Evolutionary conservation across 2,888 invertebrate species (phyloP), one percentile per base, ranked within the genome.

Genomic region (Drosophila fulvimacula): DNA sequence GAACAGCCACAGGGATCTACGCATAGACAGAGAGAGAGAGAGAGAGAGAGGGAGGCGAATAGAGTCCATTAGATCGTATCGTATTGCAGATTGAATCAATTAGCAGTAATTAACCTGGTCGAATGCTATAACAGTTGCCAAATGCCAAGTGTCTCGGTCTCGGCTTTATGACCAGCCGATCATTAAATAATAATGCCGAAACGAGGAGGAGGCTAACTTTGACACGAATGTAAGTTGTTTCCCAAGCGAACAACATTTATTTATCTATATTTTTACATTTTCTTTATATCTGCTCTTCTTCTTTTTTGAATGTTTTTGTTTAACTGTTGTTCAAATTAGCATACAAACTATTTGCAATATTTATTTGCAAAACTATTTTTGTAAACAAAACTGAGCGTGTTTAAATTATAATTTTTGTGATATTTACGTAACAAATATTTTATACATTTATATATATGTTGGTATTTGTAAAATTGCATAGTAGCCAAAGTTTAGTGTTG

Each of bases 71-170:
- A 30, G 70, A 60, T 61, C 39, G 15, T 15, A 56, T 58, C 53
- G 38, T 2, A 39, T 27, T 42, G 36, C 39, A 53, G 42, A 32
- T 34, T 34, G 64, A 71, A 81, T 86, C 79, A 83, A 84, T 84
- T 84, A 81, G 66, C 84, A 48, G 57, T 57, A 44, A 48, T 57
- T 59, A 55, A 56, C 49, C 42, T 66, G 57, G 63, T 52, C 49
- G 74, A 86, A 70, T 83, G 81, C 57, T 59, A 67, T 56, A 64
- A 48, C 69, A 64, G 76, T 59, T 68, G 52, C 63, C 75, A 69
- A 75, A 69, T 79, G 80, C 55, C 76, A 76, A 70, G 60, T 69
- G 61, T 38, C 69, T 66, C 38, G 38, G 49, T 59, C 61, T 78
- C 64, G 64, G 51, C 51, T 67, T 52, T 42, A 51, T 39, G 17